A percentile compares a stretch with the other conserved stretches of the same genome.
Conservation (phyloP, 2,888 invertebrate genomes). For the Nemotelus pantherinus region DNA sequence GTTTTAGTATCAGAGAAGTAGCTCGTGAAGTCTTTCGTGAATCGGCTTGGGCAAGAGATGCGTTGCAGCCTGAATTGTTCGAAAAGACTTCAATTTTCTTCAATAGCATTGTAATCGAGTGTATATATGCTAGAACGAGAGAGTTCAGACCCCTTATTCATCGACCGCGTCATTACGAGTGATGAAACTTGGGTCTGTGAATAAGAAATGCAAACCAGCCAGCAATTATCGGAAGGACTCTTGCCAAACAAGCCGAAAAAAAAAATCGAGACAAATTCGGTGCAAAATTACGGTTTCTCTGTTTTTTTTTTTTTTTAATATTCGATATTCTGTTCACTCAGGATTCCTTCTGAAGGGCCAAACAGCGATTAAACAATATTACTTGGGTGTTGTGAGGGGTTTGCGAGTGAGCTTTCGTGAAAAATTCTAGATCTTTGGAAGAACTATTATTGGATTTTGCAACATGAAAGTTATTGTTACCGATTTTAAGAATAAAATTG, state of each 20-base stretch:
- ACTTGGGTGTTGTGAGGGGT: neutral
- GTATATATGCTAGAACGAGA: neutral
- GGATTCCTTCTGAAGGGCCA: neutral
- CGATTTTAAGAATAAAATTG: neutral
- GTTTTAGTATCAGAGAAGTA: neutral
- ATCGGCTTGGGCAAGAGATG: constrained; percentile 1
- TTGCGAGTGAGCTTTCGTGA: neutral
- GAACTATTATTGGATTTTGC: neutral
- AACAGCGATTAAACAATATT: neutral
- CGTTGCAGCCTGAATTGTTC: neutral
- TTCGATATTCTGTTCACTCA: neutral
- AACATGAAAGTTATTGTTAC: neutral
- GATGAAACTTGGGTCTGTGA: constrained; percentile 53
- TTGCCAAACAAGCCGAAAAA: neutral
- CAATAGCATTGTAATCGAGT: too few species aligned
- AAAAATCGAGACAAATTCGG: neutral
- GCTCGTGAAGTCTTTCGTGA: neutral
- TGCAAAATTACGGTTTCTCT: neutral
- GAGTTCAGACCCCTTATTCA: neutral
- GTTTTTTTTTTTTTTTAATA: neutral
- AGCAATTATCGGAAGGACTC: neutral
- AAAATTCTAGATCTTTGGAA: neutral
- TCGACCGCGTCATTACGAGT: neutral
- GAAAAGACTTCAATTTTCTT: neutral
- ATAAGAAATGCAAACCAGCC: constrained; percentile 59